Evolutionary conservation across 2,888 invertebrate species (phyloP), one percentile per base, ranked within the genome.

Genomic region (Sepioteuthis lessoniana): DNA sequence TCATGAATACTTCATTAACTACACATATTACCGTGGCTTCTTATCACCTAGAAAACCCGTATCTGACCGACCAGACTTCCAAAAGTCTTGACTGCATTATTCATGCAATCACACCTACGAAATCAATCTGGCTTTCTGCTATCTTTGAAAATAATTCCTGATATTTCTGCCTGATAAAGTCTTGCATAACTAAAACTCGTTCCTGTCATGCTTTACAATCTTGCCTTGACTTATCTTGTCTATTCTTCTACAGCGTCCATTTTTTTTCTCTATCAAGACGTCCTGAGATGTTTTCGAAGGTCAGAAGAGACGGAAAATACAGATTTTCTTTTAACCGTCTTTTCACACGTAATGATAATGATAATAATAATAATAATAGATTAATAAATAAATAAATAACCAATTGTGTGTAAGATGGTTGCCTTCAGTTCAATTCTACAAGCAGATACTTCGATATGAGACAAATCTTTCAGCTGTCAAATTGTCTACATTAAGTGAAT

Each of bases 51-150:
- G 16, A 76, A 76, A 76, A 76, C 25, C n/a, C 76, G 60, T 60
- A 60, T 60, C 60, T 31, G 60, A 60, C 60, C 60, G 76, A n/a
- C 76, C n/a, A n/a, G 35, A 76, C 76, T 76, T 76, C n/a, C n/a
- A 76, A n/a, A 76, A 76, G 35, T 76, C n/a, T 76, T 76, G n/a
- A 76, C 76, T 76, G 76, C 76, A 76, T 76, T 76, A 76, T 76
- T 76, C 76, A 76, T 76, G 76, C 76, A 76, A 76, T 76, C 76
- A 76, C 76, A 76, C 76, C 76, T 76, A n/a, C n/a, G 35, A 76
- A 76, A 76, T 76, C 76, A 76, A 76, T 76, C 76, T 35, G 76
- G 76, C 35, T 76, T 76, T 76, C 76, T 76, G 76, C 76, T 76
- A 76, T 76, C 76, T 76, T 76, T 35, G n/a, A 35, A 76, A 76